Conservation (phyloP, 2,888 invertebrate genomes). For the Marasmarcha lunaedactyla region DNA sequence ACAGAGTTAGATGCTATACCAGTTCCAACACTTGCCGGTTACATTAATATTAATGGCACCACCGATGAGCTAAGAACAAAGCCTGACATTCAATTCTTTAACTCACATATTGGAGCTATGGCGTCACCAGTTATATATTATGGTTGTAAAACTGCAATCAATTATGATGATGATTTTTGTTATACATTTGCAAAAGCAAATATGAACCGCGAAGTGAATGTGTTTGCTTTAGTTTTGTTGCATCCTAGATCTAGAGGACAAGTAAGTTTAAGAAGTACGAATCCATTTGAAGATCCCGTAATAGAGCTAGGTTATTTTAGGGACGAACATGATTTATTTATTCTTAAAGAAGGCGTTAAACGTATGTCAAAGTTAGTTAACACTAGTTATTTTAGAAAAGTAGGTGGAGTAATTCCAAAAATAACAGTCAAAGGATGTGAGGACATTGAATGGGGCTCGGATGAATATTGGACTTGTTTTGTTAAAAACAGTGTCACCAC, state of each 20-base stretch:
- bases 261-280: constrained; percentile 32
- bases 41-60: constrained; percentile 27
- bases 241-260: constrained; percentile 44
- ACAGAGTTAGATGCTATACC: constrained; percentile 28
- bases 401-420: constrained; percentile 26
- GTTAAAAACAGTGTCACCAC: constrained; percentile 65
- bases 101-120: constrained; percentile 35
- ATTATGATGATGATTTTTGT: constrained; percentile 20
- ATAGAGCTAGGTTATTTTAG: constrained; percentile 41
- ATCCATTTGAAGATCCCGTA: constrained; percentile 38
- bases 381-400: constrained; percentile 34
- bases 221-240: constrained; percentile 26
- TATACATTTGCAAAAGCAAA: constrained; percentile 31
- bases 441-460: constrained; percentile 48
- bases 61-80: constrained; percentile 14
- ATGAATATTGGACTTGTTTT: constrained; percentile 75
- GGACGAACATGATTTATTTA: constrained; percentile 28
- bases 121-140: constrained; percentile 24
- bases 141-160: constrained; percentile 24
- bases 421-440: constrained; percentile 63
- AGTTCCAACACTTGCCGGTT: constrained; percentile 33
- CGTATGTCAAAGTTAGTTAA: constrained; percentile 29
- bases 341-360: constrained; percentile 31
- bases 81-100: constrained; percentile 46
- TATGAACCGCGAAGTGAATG: constrained; percentile 29